Evolutionary conservation across 2,888 invertebrate genomes (phyloP), one percentile per base, ranked within the genome.

Genomic region (Onthophagus sagittarius): DNA sequence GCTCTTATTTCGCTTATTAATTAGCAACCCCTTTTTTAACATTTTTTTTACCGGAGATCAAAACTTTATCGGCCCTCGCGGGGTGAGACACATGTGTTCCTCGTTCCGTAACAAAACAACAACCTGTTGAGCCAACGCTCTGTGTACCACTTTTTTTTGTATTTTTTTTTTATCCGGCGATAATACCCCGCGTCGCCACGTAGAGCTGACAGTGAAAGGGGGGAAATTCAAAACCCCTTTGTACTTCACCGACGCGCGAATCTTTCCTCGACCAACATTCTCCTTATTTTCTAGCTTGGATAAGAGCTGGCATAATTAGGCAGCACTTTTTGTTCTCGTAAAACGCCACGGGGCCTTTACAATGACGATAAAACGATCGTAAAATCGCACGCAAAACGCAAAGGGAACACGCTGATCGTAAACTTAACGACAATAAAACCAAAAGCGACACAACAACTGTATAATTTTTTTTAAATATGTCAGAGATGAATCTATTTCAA

Each of bases 71-170:
- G 64, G 70, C 71, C 73, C 53, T 11, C 5, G 39, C 31, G 70
- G 32, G 64, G 71, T 72, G 69, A 72, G 73, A 74, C 75, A 76
- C 76, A 77, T 77, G 76, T 76, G 77, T 73, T 75, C 74, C 73
- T 73, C 70, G 74, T 71, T 69, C 73, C 78, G 77, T 75, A 78
- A 79, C 79, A 79, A 76, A 79, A 77, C 78, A 76, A 80, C 80
- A 79, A 80, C 80, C 80, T 80, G 80, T 80, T 78, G 80, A 76
- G 77, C 75, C 74, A 53, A 62, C 63, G 69, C 69, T 33, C 32
- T 71, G 63, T 75, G 73, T 69, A 73, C 63, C 71, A 75, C 71
- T 73, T 63, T 74, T 72, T 67, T 65, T 67, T 72, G 65, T 71
- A 73, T 71, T 39, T 65, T 73, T n/a, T 76, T 75, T 74, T 73